Evolutionary conservation across 2,113 vertebrate species (phyloP).

Genomic region (Etia nguti): DNA sequence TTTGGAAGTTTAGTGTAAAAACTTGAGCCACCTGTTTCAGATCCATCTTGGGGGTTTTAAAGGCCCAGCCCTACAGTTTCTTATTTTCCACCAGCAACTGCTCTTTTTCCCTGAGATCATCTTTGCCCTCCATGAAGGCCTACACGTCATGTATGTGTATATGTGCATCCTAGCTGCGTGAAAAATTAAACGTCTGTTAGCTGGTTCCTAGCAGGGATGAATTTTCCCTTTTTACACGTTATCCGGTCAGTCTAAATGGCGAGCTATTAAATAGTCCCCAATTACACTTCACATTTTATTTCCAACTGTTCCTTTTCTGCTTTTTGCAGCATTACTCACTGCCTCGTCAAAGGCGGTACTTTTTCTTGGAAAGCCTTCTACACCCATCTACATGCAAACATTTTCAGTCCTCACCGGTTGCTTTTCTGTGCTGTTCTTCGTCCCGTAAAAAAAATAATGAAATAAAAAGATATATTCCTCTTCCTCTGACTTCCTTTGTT

Average conservation of each 20-base stretch:
- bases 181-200: background rate
- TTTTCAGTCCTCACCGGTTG: background rate
- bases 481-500: constrained; percentile 44
- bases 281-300: constrained; percentile 1
- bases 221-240: constrained; percentile 22
- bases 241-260: constrained; percentile 15
- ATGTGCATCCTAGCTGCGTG: background rate
- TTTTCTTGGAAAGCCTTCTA: background rate
- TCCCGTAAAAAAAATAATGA: background rate
- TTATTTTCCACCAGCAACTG: background rate
- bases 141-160: background rate
- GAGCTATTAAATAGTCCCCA: constrained; percentile 3
- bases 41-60: background rate
- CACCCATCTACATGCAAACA: background rate
- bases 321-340: background rate
- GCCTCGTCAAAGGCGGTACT: background rate
- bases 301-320: constrained; percentile 13
- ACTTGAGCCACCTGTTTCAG: constrained; percentile 47
- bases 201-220: constrained; percentile 12
- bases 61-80: background rate
- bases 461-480: constrained; percentile 29
- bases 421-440: background rate
- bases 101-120: constrained; percentile 21
- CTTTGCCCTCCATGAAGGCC: constrained; percentile 5
- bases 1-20: constrained; percentile 18